Percentiles rank a stretch among this genome's conserved stretches.
phyloP scores from a whole-genome alignment of 1,140 invertebrate genomes.

The Solen grandis region DNA sequence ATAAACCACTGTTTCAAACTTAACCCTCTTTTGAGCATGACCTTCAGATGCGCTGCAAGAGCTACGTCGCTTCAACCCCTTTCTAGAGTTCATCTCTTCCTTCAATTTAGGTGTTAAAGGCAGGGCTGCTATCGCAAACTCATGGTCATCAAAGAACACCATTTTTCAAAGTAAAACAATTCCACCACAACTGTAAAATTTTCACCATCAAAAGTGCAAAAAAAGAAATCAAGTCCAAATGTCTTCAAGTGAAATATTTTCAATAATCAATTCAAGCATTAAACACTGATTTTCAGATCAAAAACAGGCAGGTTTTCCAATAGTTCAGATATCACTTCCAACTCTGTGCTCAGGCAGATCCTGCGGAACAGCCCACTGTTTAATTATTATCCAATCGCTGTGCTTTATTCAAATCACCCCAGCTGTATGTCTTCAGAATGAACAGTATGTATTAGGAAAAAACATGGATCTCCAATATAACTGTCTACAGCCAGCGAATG shows the following conservation, averaged over 20 bases:
- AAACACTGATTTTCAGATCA: background rate
- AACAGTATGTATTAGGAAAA: too few species aligned
- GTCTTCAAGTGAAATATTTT: background rate
- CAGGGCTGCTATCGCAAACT: slow-evolving; percentile 11
- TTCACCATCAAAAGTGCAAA: background rate
- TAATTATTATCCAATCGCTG: background rate
- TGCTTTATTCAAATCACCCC: too few species aligned
- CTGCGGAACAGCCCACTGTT: background rate
- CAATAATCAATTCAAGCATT: background rate
- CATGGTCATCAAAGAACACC: slow-evolving; percentile 44
- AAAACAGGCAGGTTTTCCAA: too few species aligned
- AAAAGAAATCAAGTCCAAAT: too few species aligned
- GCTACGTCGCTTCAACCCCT: background rate
- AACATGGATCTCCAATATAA: too few species aligned
- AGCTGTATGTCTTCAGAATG: too few species aligned
- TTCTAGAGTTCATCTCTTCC: background rate
- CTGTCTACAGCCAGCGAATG: too few species aligned
- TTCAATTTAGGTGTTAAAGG: slow-evolving; percentile 24
- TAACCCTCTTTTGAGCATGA: too few species aligned
- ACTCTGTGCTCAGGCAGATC: background rate
- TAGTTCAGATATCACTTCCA: background rate
- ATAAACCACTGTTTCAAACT: too few species aligned
- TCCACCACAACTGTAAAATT: background rate
- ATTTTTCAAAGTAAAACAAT: background rate
- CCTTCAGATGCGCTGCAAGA: too few species aligned